Evolutionary conservation across 2,888 invertebrate species (phyloP), one percentile per base, ranked within the genome.

Genomic region (Yponomeuta malinellus): DNA sequence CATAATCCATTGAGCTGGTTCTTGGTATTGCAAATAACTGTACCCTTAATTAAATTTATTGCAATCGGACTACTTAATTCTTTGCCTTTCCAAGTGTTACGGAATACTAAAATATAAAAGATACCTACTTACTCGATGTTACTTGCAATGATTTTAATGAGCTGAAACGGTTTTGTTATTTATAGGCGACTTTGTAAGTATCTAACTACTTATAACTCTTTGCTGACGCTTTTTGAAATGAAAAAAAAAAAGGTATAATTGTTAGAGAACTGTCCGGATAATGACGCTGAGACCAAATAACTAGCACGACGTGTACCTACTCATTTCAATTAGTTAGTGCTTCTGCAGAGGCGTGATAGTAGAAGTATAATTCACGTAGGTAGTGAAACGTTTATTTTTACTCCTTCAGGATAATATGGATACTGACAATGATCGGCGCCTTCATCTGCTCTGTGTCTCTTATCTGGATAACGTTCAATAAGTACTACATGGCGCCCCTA

Each of bases 401-500:
- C 15, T 59, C 10, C 37, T 67, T 68, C 82, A 92, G 91, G 75
- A 70, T 84, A 43, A 79, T 92, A 67, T 93, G 93, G 92, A 78
- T 84, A 68, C 75, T 89, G 72, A 87, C 85, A 23, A 78, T 93
- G 75, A 77, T 89, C 6, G 76, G 87, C 59, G 90, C 90, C 1
- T 73, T 91, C 10, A 78, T 83, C 66, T 87, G 87, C 74, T 92
- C 93, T 3, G 78, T 88, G 2, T 81, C 86, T 0, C 77, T 93
- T 63, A 88, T 92, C 0, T 87, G 84, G 86, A 75, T 86, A 43
- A 92, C 90, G 1, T 91, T 92, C 72, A 76, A 76, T 70, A 86
- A 83, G 71, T 91, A 86, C 78, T 88, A 88, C 76, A 79, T 77
- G 12, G 87, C 88, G 15, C 90, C 90, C 0, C 77, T 90, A 63